phyloP scores from a whole-genome alignment of 1,140 invertebrate species.

The Asobara japonica region DNA sequence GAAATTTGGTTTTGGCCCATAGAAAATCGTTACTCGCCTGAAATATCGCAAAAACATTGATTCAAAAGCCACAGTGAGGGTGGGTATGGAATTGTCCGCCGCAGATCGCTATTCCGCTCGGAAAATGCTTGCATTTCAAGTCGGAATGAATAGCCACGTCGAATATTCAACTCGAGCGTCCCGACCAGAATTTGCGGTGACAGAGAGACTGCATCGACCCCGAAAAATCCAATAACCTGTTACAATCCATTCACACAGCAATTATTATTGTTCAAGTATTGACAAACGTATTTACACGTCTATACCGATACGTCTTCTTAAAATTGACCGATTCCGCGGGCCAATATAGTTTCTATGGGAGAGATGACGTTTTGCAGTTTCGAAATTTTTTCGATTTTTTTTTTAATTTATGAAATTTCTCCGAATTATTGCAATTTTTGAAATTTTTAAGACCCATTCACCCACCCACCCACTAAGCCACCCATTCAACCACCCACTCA shows the following conservation, averaged over 20 bases:
- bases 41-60: too few species aligned
- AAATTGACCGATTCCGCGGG: background rate
- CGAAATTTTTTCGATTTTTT: background rate
- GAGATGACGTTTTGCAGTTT: too few species aligned
- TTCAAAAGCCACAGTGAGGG: too few species aligned
- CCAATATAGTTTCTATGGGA: too few species aligned
- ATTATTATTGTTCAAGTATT: conserved; percentile 23
- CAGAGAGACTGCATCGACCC: background rate
- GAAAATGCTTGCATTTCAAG: conserved; percentile 2
- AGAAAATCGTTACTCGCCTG: too few species aligned
- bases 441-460: too few species aligned
- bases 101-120: background rate
- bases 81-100: background rate
- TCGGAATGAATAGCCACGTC: conserved; percentile 25
- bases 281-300: conserved; percentile 14
- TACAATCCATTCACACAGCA: conserved; percentile 13
- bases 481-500: too few species aligned
- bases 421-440: too few species aligned
- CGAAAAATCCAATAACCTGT: conserved; percentile 31
- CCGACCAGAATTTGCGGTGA: background rate
- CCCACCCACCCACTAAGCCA: too few species aligned
- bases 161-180: background rate
- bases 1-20: too few species aligned
- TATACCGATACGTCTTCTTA: background rate
- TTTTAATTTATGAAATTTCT: background rate